These are phyloP conservation scores for Dicyrtomina minuta DNA, from an alignment of 2,888 invertebrate species.

Conservation along the genomic window DNA sequence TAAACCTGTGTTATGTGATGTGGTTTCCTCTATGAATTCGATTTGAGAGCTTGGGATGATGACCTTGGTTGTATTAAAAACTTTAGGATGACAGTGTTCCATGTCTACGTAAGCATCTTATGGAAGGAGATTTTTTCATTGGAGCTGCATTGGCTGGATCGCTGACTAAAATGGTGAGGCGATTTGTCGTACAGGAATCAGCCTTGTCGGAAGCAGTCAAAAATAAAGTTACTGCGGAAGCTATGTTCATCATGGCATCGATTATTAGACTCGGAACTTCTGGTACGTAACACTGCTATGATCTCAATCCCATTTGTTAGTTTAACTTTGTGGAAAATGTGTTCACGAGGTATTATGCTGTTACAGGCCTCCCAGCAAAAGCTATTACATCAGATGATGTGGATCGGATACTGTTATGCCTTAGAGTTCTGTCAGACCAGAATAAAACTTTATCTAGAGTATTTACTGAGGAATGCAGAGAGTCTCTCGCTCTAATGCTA, in stretches of 20 bases:
- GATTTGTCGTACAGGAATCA: conserved; percentile 56
- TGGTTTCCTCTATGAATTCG: no score
- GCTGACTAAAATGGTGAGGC: conserved; percentile 83
- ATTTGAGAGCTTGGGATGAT: background rate
- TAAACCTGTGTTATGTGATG: no score
- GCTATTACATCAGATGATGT: conserved; percentile 94
- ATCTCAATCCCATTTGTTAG: background rate
- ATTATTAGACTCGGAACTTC: conserved; percentile 84
- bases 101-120: conserved; percentile 80
- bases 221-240: conserved; percentile 71
- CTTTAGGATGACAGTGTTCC: conserved; percentile 66
- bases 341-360: no score
- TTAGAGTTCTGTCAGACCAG: conserved; percentile 71
- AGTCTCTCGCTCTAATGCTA: conserved; percentile 79
- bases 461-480: conserved; percentile 73
- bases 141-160: conserved; percentile 89
- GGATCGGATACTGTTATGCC: conserved; percentile 81
- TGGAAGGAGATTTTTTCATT: conserved; percentile 94
- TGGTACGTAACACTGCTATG: conserved; percentile 52
- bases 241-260: conserved; percentile 84
- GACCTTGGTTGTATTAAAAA: background rate
- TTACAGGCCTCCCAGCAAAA: conserved; percentile 58
- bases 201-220: conserved; percentile 57
- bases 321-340: background rate
- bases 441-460: conserved; percentile 61